Evolutionary conservation across 2,113 vertebrate genomes (phyloP), one percentile per base, ranked within the genome.

Genomic region (Alosa alosa): DNA sequence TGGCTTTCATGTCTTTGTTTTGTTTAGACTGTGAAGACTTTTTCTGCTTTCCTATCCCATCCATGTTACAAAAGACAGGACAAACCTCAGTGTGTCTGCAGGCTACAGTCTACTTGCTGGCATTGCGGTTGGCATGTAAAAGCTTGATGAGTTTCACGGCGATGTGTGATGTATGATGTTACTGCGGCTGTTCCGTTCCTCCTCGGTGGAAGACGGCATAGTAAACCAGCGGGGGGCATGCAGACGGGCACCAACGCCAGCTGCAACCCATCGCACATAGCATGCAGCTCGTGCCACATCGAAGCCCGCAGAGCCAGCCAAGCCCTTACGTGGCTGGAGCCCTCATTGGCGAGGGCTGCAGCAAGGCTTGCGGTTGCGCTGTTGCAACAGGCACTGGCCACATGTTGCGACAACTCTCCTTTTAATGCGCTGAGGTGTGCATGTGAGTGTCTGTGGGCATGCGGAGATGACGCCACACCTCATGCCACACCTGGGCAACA

Each of bases 181-280:
- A 72, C 8, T 72, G 64, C 64, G 13, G 8, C 36, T 78, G 31
- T 31, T 31, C n/a, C 64, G n/a, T 31, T 72, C 25, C 64, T 31
- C 64, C 64, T 31, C 25, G 9, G 64, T 31, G 64, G 7, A 72
- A 9, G 64, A 36, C 64, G 6, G 6, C n/a, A 10, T 2, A 72
- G 57, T 60, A 72, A 72, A 72, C 6, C 64, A 72, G 64, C n/a
- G 25, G 15, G 72, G 68, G 22, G 46, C 64, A 83, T 13, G 22
- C 46, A 82, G 20, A 68, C 31, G 25, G 46, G 83, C 81, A 22
- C 46, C 36, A 31, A 45, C 6, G 1, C 36, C 64, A 83, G 47
- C 82, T 86, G 82, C 41, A 44, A 13, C 20, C 13, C 49, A 84
- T 84, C 55, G 81, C 55, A n/a, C 50, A 39, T 31, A 41, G 50